Conservation (phyloP, 1,140 invertebrate genomes). For the Dreissena polymorpha region DNA sequence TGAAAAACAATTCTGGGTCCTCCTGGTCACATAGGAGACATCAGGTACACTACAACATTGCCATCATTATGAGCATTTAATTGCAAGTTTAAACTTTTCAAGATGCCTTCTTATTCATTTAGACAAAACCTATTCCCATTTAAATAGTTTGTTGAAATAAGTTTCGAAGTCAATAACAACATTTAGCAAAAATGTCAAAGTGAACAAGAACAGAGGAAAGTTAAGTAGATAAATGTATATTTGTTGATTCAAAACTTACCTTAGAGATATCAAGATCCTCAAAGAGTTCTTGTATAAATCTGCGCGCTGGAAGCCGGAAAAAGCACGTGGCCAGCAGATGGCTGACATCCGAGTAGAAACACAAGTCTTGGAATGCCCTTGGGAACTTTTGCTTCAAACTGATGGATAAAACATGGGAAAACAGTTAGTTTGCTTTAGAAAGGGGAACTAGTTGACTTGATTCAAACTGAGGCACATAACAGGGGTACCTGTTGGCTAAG, state of each 20-base stretch:
- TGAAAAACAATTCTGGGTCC: too few species aligned
- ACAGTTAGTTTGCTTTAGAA: too few species aligned
- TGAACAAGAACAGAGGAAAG: neutral
- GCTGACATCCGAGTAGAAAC: conserved; percentile 96
- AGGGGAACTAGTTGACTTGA: too few species aligned
- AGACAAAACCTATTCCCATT: too few species aligned
- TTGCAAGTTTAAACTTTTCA: too few species aligned
- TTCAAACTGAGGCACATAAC: conserved; percentile 31
- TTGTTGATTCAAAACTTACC: too few species aligned
- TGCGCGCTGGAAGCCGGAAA: conserved; percentile 90
- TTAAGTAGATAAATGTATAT: neutral
- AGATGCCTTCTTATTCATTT: too few species aligned
- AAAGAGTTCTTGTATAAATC: conserved; percentile 97
- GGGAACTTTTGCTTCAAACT: conserved; percentile 23
- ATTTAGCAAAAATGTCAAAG: neutral
- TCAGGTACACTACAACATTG: too few species aligned
- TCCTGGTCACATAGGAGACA: too few species aligned
- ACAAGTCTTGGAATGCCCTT: conserved; percentile 92
- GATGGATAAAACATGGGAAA: conserved; percentile 5
- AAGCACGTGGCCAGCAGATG: conserved; percentile 88
- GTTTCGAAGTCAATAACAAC: neutral
- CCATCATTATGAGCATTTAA: too few species aligned
- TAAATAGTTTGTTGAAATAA: too few species aligned
- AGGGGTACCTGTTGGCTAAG: too few species aligned
- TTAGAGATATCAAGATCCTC: conserved; percentile 90